A percentile compares a stretch with the other conserved stretches of the same genome.
phyloP scores from a whole-genome alignment of 2,888 invertebrate species.

The Phortica magna region DNA sequence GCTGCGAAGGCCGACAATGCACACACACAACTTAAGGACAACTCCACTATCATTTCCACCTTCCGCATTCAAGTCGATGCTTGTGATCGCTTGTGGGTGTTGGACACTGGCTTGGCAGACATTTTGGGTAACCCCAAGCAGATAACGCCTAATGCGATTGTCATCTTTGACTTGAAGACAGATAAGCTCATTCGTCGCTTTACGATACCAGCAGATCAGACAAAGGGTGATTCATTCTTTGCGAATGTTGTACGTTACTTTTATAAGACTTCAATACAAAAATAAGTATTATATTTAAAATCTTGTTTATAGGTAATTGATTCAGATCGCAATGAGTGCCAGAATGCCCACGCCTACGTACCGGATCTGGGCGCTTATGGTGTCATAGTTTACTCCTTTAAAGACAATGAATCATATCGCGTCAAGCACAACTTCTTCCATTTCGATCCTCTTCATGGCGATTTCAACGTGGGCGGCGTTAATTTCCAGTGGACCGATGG shows the following conservation, averaged over 20 bases:
- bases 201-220: conserved; percentile 83
- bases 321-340: conserved; percentile 83
- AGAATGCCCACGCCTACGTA: conserved; percentile 87
- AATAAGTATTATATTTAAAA: not conserved
- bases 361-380: conserved; percentile 88
- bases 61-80: conserved; percentile 86
- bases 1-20: conserved; percentile 76
- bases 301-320: conserved; percentile 83
- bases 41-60: conserved; percentile 84
- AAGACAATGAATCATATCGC: conserved; percentile 87
- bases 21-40: conserved; percentile 79
- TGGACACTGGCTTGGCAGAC: conserved; percentile 87
- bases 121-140: conserved; percentile 84
- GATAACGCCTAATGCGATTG: conserved; percentile 82
- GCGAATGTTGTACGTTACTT: conserved; percentile 85
- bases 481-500: conserved; percentile 94
- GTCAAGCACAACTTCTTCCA: conserved; percentile 90
- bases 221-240: conserved; percentile 88
- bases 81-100: conserved; percentile 90
- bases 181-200: conserved; percentile 85
- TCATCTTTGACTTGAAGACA: conserved; percentile 85
- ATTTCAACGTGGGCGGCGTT: conserved; percentile 87
- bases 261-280: not conserved
- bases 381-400: conserved; percentile 87
- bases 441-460: conserved; percentile 88